Conservation (phyloP, 2,888 invertebrate genomes). For the Lithodes maja region DNA sequence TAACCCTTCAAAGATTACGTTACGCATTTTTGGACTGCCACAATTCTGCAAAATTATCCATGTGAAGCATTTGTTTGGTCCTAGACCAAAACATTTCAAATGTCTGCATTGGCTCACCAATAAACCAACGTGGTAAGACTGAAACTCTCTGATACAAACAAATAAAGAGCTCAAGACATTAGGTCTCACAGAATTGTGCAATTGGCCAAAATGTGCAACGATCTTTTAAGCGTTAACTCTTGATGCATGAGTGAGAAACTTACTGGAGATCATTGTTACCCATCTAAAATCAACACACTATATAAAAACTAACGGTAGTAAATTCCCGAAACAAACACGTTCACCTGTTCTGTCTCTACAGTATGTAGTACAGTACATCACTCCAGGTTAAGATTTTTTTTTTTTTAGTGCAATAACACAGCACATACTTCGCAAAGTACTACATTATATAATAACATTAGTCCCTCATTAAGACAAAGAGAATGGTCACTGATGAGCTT, state of each 20-base stretch:
- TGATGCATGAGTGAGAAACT: conserved; percentile 47
- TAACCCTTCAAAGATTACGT: too few species aligned
- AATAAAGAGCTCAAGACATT: too few species aligned
- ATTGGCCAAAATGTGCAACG: too few species aligned
- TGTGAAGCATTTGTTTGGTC: too few species aligned
- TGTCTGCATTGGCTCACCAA: too few species aligned
- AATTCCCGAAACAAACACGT: background rate
- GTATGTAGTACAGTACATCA: background rate
- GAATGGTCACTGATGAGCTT: background rate
- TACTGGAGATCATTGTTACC: conserved; percentile 40
- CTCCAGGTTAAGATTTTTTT: background rate
- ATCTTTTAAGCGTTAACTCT: background rate
- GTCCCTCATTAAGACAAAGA: background rate
- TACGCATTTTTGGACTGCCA: too few species aligned
- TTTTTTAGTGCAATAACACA: conserved; percentile 37
- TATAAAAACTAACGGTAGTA: conserved; percentile 17
- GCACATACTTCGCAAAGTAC: conserved; percentile 25
- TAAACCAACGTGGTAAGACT: too few species aligned
- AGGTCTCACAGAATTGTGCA: too few species aligned
- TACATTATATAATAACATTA: conserved; percentile 19
- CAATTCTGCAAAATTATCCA: too few species aligned
- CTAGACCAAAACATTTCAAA: too few species aligned
- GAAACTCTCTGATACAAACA: too few species aligned
- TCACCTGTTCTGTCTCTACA: background rate
- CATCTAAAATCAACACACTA: conserved; percentile 35